These are phyloP conservation scores for Poeciliopsis paucimaculata DNA, from an alignment of 2,797 vertebrate genomes.

Conservation along the genomic window DNA sequence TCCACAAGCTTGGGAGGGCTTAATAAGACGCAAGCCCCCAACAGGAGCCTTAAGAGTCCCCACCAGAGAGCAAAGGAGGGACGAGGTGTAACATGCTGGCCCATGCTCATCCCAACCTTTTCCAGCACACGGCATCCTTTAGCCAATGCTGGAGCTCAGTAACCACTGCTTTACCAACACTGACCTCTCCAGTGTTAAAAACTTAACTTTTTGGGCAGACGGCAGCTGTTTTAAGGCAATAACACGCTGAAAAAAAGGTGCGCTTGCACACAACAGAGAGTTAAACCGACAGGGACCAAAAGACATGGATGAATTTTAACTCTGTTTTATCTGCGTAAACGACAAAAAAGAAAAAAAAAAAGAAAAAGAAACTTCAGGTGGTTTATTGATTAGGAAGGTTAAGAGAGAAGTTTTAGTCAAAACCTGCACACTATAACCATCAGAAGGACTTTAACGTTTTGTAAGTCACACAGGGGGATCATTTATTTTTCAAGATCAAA, in stretches of 20 bases:
- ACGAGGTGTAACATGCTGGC: slow-evolving; percentile 69
- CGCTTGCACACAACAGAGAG: slow-evolving; percentile 82
- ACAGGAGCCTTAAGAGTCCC: slow-evolving; percentile 76
- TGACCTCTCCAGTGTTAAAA: slow-evolving; percentile 53
- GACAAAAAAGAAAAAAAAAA: neutral
- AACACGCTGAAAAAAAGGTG: slow-evolving; percentile 73
- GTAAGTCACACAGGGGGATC: slow-evolving; percentile 59
- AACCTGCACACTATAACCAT: slow-evolving; percentile 62
- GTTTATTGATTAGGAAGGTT: slow-evolving; percentile 21
- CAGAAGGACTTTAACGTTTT: slow-evolving; percentile 69
- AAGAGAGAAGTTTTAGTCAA: slow-evolving; percentile 31
- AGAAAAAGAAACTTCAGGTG: slow-evolving; percentile 6
- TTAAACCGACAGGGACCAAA: slow-evolving; percentile 91
- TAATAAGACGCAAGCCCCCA: slow-evolving; percentile 53
- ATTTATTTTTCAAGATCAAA: slow-evolving; percentile 84
- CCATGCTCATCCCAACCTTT: slow-evolving; percentile 67
- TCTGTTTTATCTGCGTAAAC: slow-evolving; percentile 64
- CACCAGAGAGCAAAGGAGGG: slow-evolving; percentile 41
- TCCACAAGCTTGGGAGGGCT: slow-evolving; percentile 68
- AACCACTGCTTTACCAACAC: slow-evolving; percentile 62
- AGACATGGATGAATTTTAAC: slow-evolving; percentile 76
- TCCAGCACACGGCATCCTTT: slow-evolving; percentile 82
- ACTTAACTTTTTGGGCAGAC: slow-evolving; percentile 47
- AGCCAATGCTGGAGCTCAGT: slow-evolving; percentile 74
- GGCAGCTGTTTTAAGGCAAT: slow-evolving; percentile 70